Evolutionary conservation across 2,888 invertebrate species (phyloP), one percentile per base, ranked within the genome.

Genomic region (Clanis bilineata): DNA sequence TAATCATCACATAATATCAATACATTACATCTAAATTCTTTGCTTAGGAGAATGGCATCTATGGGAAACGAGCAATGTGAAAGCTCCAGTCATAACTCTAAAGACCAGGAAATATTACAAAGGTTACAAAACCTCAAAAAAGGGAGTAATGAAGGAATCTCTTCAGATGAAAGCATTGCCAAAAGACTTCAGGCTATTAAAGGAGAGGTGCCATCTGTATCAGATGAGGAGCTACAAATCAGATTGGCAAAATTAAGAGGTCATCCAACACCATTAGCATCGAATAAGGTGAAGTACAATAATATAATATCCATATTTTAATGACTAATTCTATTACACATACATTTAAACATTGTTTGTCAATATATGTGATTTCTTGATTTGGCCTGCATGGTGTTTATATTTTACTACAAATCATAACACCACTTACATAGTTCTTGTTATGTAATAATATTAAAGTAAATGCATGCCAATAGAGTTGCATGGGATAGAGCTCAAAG

Each of bases 191-290:
- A 85, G 62, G 83, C 77, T 59, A 77, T 91, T 6, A 90, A 85
- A 70, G 83, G 80, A 12, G 75, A 79, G 60, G 64, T 73, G 22
- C 87, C 93, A 43, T 75, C 89, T 32, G 93, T 94, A 23, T 93
- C 94, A 22, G 94, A 95, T 73, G 93, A 93, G 38, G 95, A 96
- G 74, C 91, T 96, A 65, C 93, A 94, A 62, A 82, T 87, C 58
- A 89, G 96, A 72, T 81, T 96, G 45, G 94, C 95, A 1, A 93
- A 94, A 70, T 85, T 97, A n/a, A 95, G 94, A 82, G 95, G 95
- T 60, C 89, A 94, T 63, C 88, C 93, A 62, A 47, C 77, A 59
- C 64, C 69, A 63, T 64, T 70, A 44, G 54, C 78, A 36, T 68
- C 75, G 55, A 75, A 66, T 59, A 83, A 88, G 80, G 89, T 85